Percentiles rank a stretch among this genome's conserved stretches.
These are phyloP conservation scores for Chrysolina haemoptera DNA, from an alignment of 2,888 invertebrate species.

Conservation along the genomic window DNA sequence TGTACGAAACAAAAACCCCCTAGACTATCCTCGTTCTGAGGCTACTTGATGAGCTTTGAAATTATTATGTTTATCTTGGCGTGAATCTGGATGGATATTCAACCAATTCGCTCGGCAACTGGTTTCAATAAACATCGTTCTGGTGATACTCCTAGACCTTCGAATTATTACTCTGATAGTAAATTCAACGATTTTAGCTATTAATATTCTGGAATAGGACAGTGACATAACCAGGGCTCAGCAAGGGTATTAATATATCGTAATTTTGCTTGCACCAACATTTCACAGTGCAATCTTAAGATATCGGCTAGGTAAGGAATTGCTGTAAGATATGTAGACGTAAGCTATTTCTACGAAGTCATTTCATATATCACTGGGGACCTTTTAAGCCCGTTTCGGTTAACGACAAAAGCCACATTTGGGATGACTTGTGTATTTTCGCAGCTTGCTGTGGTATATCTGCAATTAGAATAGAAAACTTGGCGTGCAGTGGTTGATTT, in stretches of 20 bases:
- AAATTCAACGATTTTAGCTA: not conserved
- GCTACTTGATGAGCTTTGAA: too few relatives aligned
- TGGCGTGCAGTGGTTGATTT: too few relatives aligned
- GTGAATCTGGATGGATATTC: not conserved
- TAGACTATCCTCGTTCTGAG: too few relatives aligned
- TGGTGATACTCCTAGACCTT: not conserved
- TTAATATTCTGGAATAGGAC: conserved; percentile 1
- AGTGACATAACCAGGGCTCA: conserved; percentile 37
- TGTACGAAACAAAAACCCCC: too few relatives aligned
- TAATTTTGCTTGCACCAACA: conserved; percentile 44
- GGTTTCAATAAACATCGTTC: not conserved
- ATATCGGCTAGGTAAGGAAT: conserved; percentile 42
- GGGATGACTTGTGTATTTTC: not conserved
- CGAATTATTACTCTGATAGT: not conserved
- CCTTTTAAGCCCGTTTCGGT: not conserved
- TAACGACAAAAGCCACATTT: not conserved
- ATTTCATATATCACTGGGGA: conserved; percentile 8
- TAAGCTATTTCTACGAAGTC: conserved; percentile 5
- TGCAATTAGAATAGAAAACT: too few relatives aligned
- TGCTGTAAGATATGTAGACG: conserved; percentile 39
- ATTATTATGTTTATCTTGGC: too few relatives aligned
- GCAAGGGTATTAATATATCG: conserved; percentile 38
- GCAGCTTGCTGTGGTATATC: too few relatives aligned
- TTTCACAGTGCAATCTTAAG: conserved; percentile 39
- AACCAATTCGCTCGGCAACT: not conserved